A percentile compares a stretch with the other conserved stretches of the same genome.
Evolutionary conservation across 2,888 invertebrate species (phyloP).

Genomic region (Pseudococcus longispinus): DNA sequence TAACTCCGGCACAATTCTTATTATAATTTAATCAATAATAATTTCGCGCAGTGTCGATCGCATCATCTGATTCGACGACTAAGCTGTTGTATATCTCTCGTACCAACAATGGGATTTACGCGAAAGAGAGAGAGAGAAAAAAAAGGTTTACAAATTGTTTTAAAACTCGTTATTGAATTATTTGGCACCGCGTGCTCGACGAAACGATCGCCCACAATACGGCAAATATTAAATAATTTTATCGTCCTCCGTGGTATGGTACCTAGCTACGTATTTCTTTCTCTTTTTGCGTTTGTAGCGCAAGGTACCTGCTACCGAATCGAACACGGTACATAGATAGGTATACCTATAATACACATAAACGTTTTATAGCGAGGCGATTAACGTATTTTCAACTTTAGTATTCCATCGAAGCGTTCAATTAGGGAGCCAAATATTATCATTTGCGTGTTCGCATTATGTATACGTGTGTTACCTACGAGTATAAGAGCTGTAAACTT

Average conservation of each 20-base stretch:
- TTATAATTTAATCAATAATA: conserved; percentile 34
- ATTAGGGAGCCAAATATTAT: conserved; percentile 4
- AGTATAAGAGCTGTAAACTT: neutral
- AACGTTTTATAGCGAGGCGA: neutral
- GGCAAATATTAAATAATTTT: neutral
- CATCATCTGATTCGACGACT: neutral
- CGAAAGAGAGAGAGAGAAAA: neutral
- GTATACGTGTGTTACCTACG: conserved; percentile 9
- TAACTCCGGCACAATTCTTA: conserved; percentile 21
- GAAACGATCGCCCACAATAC: neutral
- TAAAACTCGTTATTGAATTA: conserved; percentile 31
- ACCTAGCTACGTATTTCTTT: neutral
- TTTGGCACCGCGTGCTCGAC: neutral
- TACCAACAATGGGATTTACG: conserved; percentile 3
- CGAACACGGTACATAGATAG: no score
- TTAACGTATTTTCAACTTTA: neutral
- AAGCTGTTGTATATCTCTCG: neutral
- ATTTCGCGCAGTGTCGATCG: conserved; percentile 11
- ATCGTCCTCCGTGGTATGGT: neutral
- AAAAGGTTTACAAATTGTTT: conserved; percentile 20
- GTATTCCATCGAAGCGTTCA: neutral
- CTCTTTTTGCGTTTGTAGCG: neutral
- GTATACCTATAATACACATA: no score
- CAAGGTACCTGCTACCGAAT: neutral
- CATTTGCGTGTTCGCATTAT: conserved; percentile 4